A percentile compares a stretch with the other conserved stretches of the same genome.
Evolutionary conservation across 2,113 vertebrate genomes (phyloP).

Genomic region (Axis porcinus): DNA sequence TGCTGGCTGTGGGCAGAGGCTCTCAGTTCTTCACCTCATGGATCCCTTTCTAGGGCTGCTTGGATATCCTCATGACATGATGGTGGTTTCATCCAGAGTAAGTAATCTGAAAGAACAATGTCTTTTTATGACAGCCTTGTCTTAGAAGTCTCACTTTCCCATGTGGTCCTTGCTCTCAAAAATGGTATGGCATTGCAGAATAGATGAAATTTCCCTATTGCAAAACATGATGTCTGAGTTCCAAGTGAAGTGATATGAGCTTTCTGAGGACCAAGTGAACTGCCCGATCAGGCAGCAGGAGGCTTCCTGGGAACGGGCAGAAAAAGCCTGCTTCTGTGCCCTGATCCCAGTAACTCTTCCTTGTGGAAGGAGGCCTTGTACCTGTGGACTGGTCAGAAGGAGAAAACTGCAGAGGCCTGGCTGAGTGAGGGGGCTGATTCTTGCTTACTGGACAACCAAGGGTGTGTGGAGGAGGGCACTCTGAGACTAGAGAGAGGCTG

Average conservation of each 20-base stretch:
- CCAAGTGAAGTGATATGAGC: background rate
- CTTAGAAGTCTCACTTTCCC: background rate
- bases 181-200: background rate
- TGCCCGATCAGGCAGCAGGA: background rate
- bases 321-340: background rate
- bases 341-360: background rate
- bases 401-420: background rate
- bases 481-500: background rate
- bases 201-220: background rate
- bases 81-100: background rate
- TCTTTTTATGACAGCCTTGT: background rate
- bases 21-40: background rate
- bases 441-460: background rate
- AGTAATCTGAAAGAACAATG: background rate
- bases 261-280: background rate
- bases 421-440: background rate
- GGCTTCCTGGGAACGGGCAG: background rate
- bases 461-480: accelerated
- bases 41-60: background rate
- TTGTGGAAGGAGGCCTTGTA: background rate
- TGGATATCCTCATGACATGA: background rate
- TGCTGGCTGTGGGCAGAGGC: background rate
- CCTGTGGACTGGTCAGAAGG: background rate
- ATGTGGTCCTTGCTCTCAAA: background rate
- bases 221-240: background rate